phyloP scores from a whole-genome alignment of 2,797 vertebrate species.

The Micrastur ruficollis region DNA sequence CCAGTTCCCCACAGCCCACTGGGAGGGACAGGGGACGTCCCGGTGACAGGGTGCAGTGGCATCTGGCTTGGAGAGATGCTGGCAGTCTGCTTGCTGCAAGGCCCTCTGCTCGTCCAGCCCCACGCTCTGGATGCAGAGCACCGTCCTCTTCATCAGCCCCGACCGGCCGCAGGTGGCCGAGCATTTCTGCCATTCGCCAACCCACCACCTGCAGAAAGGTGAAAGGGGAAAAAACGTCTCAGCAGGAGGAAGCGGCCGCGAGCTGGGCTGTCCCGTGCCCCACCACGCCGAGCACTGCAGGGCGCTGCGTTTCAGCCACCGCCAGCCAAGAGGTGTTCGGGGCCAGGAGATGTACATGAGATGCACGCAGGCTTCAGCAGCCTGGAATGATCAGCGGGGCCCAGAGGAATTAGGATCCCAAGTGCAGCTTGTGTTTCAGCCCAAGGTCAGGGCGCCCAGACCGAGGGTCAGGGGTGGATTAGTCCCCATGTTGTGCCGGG shows the following conservation, averaged over 20 bases:
- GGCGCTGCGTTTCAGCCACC: neutral
- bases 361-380: fast-evolving
- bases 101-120: slow-evolving; percentile 86
- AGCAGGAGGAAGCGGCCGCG: fast-evolving
- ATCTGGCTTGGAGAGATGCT: slow-evolving; percentile 80
- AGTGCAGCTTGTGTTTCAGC: neutral
- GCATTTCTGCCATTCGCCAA: slow-evolving; percentile 90
- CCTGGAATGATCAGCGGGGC: fast-evolving
- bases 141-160: slow-evolving; percentile 81
- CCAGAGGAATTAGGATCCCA: neutral
- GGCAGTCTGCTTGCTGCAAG: slow-evolving; percentile 76
- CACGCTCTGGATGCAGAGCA: slow-evolving; percentile 88
- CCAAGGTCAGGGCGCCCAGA: neutral
- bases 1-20: slow-evolving; percentile 87
- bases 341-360: neutral
- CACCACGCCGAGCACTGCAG: fast-evolving
- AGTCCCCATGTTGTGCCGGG: fast-evolving
- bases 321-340: fast-evolving
- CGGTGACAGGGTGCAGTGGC: slow-evolving; percentile 77
- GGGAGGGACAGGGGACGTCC: slow-evolving; percentile 82
- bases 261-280: neutral
- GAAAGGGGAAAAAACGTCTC: neutral
- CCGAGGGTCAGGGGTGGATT: neutral
- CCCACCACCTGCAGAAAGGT: slow-evolving; percentile 85
- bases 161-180: slow-evolving; percentile 81